Evolutionary conservation across 2,888 invertebrate genomes (phyloP), one percentile per base, ranked within the genome.

Genomic region (Lithophane socia): DNA sequence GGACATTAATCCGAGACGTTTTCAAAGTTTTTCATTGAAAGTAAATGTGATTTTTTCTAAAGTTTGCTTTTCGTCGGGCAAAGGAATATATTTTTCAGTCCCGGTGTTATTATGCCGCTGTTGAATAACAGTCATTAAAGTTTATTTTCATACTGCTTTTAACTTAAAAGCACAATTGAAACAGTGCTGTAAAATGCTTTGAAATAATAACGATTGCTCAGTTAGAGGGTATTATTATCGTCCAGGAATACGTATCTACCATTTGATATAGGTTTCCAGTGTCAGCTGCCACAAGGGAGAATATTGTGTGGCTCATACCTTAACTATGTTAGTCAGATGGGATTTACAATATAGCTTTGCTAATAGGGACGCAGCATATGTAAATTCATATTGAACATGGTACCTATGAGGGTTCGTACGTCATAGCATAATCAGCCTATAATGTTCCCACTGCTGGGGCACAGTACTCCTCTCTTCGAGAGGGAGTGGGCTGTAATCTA

Each of bases 1-100:
- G 89, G 87, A 91, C 93, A 91, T 93, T 93, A 92, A 92, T 90
- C 89, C 88, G 70, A 66, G 75, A 79, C 72, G 77, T 90, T 90
- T 91, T 91, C 89, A 89, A 91, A 90, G 89, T 90, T 90, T 92
- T 90, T 85, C 79, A 82, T 85, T 87, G 80, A 87, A 86, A 83
- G 83, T 77, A 87, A 88, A 72, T 86, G 77, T 69, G 52, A 7
- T 61, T 63, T 86, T 80, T 76, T 81, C 47, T 47, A 10, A 68
- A 74, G 73, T 75, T 75, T 58, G 13, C 74, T 72, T 77, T 86
- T 78, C 75, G 54, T 68, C 47, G 73, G 18, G 67, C 47, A 70
- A 75, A 77, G 16, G 18, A 77, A 85, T 82, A 85, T 82, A 82
- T 80, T 85, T 42, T 70, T 63, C 64, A 75, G 42, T 71, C 13